Conservation (phyloP, 1,140 invertebrate genomes). For the Spodoptera frugiperda region DNA sequence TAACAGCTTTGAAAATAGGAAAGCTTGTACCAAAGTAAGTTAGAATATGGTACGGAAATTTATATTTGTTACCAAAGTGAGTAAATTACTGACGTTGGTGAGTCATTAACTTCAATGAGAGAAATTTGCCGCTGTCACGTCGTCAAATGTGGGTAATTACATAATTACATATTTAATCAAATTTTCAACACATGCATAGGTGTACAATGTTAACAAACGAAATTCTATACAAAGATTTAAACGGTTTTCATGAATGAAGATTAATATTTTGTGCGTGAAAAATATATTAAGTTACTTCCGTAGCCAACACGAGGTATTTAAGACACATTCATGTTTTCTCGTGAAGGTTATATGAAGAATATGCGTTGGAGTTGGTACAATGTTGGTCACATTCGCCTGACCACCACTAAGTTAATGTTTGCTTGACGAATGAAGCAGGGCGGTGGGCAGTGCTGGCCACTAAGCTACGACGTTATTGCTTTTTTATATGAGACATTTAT, state of each 20-base stretch:
- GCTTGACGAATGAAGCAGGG: too few relatives aligned
- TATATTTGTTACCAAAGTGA: background rate
- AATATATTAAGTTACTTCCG: background rate
- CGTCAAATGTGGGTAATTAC: background rate
- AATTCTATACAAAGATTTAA: too few relatives aligned
- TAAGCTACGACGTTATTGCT: too few relatives aligned
- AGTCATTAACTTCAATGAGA: background rate
- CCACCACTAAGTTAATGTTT: too few relatives aligned
- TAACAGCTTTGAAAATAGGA: background rate
- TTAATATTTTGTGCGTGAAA: background rate
- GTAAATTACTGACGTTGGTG: background rate
- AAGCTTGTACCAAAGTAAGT: conserved; percentile 3
- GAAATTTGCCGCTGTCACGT: background rate
- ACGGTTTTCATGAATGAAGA: too few relatives aligned
- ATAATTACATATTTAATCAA: background rate
- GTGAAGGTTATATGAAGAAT: too few relatives aligned
- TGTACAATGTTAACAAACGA: background rate
- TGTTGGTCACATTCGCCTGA: too few relatives aligned
- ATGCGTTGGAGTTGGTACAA: too few relatives aligned
- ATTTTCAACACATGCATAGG: background rate
- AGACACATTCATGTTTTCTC: background rate
- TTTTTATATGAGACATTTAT: too few relatives aligned
- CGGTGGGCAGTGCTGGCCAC: too few relatives aligned
- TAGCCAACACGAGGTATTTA: too few relatives aligned
- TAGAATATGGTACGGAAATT: background rate